These are phyloP conservation scores for Phylloscopus trochiloides DNA, from an alignment of 2,113 vertebrate species.

Conservation along the genomic window DNA sequence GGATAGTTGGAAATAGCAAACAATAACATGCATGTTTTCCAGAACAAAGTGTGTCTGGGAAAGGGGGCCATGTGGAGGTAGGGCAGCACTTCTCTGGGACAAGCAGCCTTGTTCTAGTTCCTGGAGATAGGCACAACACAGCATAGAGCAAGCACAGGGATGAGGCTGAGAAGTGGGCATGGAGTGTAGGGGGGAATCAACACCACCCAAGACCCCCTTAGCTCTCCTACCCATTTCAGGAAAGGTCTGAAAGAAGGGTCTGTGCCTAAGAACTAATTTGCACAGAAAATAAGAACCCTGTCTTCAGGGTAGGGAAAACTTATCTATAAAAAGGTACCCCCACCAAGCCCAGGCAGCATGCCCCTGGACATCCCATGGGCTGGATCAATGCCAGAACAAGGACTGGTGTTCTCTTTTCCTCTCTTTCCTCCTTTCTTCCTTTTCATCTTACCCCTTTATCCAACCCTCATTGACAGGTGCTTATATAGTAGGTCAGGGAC, in stretches of 20 bases:
- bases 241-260: not conserved
- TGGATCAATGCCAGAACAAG: not conserved
- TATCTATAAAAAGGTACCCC: not conserved
- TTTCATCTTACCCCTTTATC: not conserved
- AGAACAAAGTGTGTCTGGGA: not conserved
- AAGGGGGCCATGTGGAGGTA: not conserved
- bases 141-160: not conserved
- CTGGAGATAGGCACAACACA: not conserved
- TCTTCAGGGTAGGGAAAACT: not conserved
- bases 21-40: not conserved
- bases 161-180: not conserved
- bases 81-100: not conserved
- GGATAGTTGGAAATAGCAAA: not conserved
- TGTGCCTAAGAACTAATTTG: not conserved
- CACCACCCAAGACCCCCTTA: not conserved
- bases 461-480: rapidly evolving
- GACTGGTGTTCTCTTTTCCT: not conserved
- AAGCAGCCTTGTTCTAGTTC: not conserved
- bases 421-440: not conserved
- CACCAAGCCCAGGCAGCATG: not conserved
- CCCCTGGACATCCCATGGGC: not conserved
- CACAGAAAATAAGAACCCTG: not conserved
- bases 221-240: not conserved
- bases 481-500: not conserved
- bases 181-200: not conserved